phyloP scores from a whole-genome alignment of 1,140 invertebrate species.

The Drosophila subpulchrella region DNA sequence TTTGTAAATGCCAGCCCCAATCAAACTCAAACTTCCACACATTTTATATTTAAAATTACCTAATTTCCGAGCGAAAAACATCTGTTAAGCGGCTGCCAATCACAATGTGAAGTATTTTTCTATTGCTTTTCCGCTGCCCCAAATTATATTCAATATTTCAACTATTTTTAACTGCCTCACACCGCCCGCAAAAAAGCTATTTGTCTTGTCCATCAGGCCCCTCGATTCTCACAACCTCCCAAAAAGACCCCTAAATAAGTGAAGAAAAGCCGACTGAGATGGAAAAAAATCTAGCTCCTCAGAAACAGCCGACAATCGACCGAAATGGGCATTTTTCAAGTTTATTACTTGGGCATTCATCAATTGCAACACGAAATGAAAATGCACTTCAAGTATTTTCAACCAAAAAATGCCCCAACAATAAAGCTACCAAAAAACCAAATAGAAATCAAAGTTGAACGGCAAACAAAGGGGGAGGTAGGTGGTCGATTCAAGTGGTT shows the following conservation, averaged over 20 bases:
- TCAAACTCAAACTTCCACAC: background rate
- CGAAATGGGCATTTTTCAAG: slow-evolving; percentile 67
- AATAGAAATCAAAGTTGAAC: slow-evolving; percentile 59
- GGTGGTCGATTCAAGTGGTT: slow-evolving; percentile 37
- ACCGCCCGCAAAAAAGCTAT: slow-evolving; percentile 42
- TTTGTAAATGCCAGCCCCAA: slow-evolving; percentile 3
- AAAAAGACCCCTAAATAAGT: slow-evolving; percentile 40
- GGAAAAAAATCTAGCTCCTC: slow-evolving; percentile 31
- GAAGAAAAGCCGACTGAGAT: slow-evolving; percentile 19
- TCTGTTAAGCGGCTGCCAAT: slow-evolving; percentile 25
- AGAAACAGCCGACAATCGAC: slow-evolving; percentile 32
- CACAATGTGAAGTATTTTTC: slow-evolving; percentile 3
- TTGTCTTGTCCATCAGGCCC: slow-evolving; percentile 58
- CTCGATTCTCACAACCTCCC: background rate
- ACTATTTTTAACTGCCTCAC: slow-evolving; percentile 61
- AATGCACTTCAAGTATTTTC: slow-evolving; percentile 63
- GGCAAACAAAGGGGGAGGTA: slow-evolving; percentile 25
- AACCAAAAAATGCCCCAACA: slow-evolving; percentile 35
- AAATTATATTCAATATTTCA: slow-evolving; percentile 62
- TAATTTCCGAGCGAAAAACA: slow-evolving; percentile 28
- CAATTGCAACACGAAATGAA: slow-evolving; percentile 62
- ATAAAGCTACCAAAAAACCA: slow-evolving; percentile 16
- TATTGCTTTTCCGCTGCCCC: slow-evolving; percentile 39
- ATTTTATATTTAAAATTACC: slow-evolving; percentile 22
- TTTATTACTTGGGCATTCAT: slow-evolving; percentile 72